Evolutionary conservation across 2,888 invertebrate genomes (phyloP), one percentile per base, ranked within the genome.

Genomic region (Mechanitis messenoides): DNA sequence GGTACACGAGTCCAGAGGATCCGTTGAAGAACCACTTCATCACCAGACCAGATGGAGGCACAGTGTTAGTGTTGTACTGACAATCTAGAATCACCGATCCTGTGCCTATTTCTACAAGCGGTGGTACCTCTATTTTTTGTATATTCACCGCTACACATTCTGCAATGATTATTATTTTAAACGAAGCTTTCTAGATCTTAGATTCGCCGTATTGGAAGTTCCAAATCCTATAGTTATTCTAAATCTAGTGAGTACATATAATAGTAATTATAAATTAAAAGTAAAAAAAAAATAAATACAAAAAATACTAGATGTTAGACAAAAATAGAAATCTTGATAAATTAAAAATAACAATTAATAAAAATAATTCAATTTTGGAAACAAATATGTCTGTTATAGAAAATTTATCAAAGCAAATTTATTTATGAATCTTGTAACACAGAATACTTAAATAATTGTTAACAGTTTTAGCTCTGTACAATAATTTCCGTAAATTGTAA

Each of bases 11-110:
- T 3, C 87, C 86, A 0, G 85, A 78, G 38, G 87, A 83, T 1
- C 87, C 82, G 70, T 89, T 89, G 74, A 88, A 89, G 76, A 90
- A 90, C 90, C 90, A 90, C 73, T 90, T 90, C 72, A 90, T 77
- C 66, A 90, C 89, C 4, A 90, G 76, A 0, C 89, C 90, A 2
- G 78, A 77, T 0, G 84, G 78, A 0, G 73, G 64, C 12, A 64
- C 71, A 2, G 72, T 68, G 12, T 73, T 75, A 1, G 74, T 74
- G 46, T 68, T 78, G 71, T 80, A 87, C 68, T 85, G 83, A 70
- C 87, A 86, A 71, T 87, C 87, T 33, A 86, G 74, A 31, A 81
- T 72, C 2, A 85, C 81, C 2, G 80, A 80, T 33, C 84, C 83
- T 2, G 83, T 80, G 28, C 87, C 87, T 6, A 85, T 70, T 67